phyloP scores from a whole-genome alignment of 2,797 vertebrate genomes.

The Mus spretus region DNA sequence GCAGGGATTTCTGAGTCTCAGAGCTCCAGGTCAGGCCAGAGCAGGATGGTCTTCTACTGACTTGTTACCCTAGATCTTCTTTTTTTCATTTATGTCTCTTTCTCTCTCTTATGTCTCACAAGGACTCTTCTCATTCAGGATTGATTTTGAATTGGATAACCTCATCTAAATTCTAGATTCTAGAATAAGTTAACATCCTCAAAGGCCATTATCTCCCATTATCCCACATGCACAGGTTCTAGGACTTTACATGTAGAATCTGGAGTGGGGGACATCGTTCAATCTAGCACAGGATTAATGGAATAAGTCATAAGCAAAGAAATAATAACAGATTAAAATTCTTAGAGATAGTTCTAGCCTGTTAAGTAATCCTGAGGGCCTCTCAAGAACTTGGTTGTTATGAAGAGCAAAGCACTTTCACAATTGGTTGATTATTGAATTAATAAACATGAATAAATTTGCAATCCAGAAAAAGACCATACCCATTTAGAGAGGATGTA shows the following conservation, averaged over 20 bases:
- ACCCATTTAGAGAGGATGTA: neutral
- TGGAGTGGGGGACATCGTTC: neutral
- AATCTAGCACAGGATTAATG: neutral
- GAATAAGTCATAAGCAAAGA: neutral
- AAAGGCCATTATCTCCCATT: neutral
- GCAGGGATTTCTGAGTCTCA: neutral
- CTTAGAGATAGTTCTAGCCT: neutral
- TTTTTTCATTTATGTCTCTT: neutral
- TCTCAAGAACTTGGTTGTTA: neutral
- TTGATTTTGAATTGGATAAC: neutral
- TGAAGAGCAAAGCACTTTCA: constrained; percentile 13
- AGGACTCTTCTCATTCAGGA: neutral
- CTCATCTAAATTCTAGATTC: neutral
- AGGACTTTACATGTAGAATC: neutral
- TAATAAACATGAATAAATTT: constrained; percentile 22
- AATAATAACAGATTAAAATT: neutral
- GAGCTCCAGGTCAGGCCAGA: neutral
- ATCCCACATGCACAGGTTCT: neutral
- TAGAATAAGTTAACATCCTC: neutral
- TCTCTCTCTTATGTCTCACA: neutral
- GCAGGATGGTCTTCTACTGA: neutral
- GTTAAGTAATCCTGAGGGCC: neutral
- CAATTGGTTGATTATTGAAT: neutral
- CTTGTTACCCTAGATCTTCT: neutral
- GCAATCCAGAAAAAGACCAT: neutral